Evolutionary conservation across 1,140 invertebrate genomes (phyloP), one percentile per base, ranked within the genome.

Genomic region (Tetragnatha versicolor): DNA sequence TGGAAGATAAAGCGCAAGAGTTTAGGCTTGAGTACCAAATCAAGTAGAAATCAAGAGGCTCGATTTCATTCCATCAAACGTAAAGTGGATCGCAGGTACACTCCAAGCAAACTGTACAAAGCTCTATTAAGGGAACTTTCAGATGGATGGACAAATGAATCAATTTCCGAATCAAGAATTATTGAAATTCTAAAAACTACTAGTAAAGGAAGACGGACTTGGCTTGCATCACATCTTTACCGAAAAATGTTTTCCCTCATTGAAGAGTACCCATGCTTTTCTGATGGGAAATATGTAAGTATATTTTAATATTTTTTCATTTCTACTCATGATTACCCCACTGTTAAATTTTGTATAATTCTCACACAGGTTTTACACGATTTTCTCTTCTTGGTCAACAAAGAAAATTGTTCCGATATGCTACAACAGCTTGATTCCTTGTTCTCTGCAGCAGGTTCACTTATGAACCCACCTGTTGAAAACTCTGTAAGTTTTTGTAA

Each of bases 201-300:
- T 20, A 29, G 20, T 20, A 79, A 79, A 37, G 39, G 37, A 2
- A 29, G 76, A 25, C n/a, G 49, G 0, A 31, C 65, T 4, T 79
- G 76, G 76, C n/a, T 79, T 14, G 6, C 25, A 33, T 45, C 49
- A 2, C 65, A 49, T 47, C 17, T 37, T 45, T 2, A 45, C n/a
- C 25, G 65, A 2, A 68, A 55, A n/a, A 17, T 79, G 0, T 79
- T 65, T 20, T 45, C 76, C 33, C 12, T 79, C 3, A 39, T 69
- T 35, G 51, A 42, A 10, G 63, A 68, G 33, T 79, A 39, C 69
- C 76, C 76, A 33, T 79, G 76, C 12, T 79, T 79, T 61, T 27
- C 51, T 17, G 76, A 68, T 45, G 76, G 49, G n/a, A 79, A 60
- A 79, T 79, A 68, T 79, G 76, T 79, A 60, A 79, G 76, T 79